These are phyloP conservation scores for Onychostruthus taczanowskii DNA, from an alignment of 2,113 vertebrate species.

Conservation along the genomic window DNA sequence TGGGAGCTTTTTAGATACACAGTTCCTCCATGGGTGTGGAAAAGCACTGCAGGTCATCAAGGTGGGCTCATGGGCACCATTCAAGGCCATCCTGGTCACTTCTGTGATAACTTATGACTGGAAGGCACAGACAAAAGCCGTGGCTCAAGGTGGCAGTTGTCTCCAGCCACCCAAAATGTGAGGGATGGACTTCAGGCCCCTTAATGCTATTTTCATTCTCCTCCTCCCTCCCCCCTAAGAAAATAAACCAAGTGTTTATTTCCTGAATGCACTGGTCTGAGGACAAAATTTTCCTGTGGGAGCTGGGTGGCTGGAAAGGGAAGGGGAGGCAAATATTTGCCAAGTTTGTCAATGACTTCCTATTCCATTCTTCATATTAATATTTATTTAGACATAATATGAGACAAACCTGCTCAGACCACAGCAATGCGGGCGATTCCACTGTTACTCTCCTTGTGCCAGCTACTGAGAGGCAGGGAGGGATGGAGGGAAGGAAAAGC, in stretches of 20 bases:
- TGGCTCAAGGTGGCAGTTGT: neutral
- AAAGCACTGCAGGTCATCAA: neutral
- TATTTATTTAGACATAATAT: conserved; percentile 57
- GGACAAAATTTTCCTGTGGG: neutral
- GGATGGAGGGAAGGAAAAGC: neutral
- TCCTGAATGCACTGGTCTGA: conserved; percentile 12
- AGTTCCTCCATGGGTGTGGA: neutral
- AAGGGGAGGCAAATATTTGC: conserved; percentile 55
- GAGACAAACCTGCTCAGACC: conserved; percentile 49
- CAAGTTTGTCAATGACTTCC: conserved; percentile 54
- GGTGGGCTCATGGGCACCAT: neutral
- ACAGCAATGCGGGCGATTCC: conserved; percentile 41
- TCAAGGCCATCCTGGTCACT: neutral
- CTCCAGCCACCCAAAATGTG: neutral
- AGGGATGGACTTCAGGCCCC: neutral
- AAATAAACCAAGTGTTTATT: conserved; percentile 32
- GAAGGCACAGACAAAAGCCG: neutral
- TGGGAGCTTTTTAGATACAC: neutral
- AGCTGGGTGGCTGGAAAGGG: conserved; percentile 36
- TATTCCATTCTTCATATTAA: conserved; percentile 59
- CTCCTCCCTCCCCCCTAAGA: neutral
- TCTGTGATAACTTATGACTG: neutral
- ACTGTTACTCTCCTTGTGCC: neutral
- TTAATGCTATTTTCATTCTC: conserved; percentile 9
- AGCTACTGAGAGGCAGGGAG: neutral